Base-by-base conservation (phyloP, 92 coral and sea anemone species). In the Epizoanthus fatuus region DNA sequence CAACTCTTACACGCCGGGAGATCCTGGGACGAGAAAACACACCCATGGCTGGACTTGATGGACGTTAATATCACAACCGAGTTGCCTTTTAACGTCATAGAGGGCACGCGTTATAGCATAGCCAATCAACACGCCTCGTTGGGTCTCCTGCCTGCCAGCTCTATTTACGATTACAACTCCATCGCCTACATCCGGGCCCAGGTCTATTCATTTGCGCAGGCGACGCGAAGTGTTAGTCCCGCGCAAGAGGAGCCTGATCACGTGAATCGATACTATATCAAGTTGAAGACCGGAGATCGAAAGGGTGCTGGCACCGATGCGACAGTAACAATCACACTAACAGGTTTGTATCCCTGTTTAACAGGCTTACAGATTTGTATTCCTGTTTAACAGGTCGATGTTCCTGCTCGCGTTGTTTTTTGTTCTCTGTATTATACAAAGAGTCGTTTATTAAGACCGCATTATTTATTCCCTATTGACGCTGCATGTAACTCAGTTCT, bases 221-320 rank as follows among this genome's bases (percentile, higher is more conserved):
- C 15, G 55, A 22, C 60, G 32, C 64, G 87, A 56, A 37, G 59
- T 56, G 5, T 73, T 69, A 64, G 38, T 7, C 32, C 74, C 42
- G 65, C 71, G 16, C 47, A 66, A 68, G 63, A 77, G 38, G 51
- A 44, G 69, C 66, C 81, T 1, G 83, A 80, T 25, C 69, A 63
- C 20, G n/a, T 79, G 16, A 79, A 83, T 6, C 70, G 59, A 65
- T 93, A 93, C 29, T 83, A 75, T 47, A 83, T 93, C 47, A 84
- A 86, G 25, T 75, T 93, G 56, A 77, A 83, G 20, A 93, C 97
- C 9, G 97, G 94, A 13, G 88, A 88, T 44, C 82, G 88, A 0
- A 75, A 93, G 54, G 84, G 86, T 44, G 93, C 97, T 85, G 94
- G 97, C 9, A 93, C 97, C 1, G 90, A 93, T 64, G 93, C 97